Percentiles rank a stretch among this genome's conserved stretches.
phyloP scores from a whole-genome alignment of 2,797 vertebrate species.

The Margarornis squamiger region DNA sequence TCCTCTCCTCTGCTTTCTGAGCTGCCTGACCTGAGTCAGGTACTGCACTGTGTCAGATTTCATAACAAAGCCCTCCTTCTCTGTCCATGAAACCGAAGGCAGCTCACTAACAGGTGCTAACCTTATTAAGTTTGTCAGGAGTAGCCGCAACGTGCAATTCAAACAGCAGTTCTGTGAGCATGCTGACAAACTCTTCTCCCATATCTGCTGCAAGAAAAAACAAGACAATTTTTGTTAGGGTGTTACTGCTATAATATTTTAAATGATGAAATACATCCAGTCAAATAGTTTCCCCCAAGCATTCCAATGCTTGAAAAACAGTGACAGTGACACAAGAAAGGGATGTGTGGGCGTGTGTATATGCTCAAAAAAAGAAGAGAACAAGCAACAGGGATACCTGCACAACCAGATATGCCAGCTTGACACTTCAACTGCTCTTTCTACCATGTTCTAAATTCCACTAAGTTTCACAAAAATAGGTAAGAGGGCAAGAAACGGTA shows the following conservation, averaged over 20 bases:
- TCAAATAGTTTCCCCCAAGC: neutral
- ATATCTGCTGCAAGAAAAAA: conserved; percentile 71
- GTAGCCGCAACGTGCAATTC: conserved; percentile 95
- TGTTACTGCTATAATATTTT: neutral
- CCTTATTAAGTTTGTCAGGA: conserved; percentile 98
- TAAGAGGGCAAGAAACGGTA: neutral
- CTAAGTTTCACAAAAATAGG: neutral
- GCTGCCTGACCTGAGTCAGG: neutral
- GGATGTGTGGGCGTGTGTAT: neutral
- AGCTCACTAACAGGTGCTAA: conserved; percentile 48
- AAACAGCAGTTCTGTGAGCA: conserved; percentile 95
- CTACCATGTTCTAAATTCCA: neutral
- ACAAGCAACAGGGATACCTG: neutral
- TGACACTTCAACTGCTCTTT: neutral
- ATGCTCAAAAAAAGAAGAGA: neutral
- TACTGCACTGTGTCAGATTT: neutral
- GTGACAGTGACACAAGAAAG: neutral
- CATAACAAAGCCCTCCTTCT: neutral
- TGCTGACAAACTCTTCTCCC: conserved; percentile 89
- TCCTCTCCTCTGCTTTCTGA: neutral
- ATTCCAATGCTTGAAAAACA: neutral
- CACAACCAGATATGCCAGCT: neutral
- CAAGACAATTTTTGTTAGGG: neutral
- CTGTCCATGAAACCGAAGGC: neutral
- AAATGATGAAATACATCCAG: neutral